These are phyloP conservation scores for Empis livida DNA, from an alignment of 2,888 invertebrate species.

Conservation along the genomic window DNA sequence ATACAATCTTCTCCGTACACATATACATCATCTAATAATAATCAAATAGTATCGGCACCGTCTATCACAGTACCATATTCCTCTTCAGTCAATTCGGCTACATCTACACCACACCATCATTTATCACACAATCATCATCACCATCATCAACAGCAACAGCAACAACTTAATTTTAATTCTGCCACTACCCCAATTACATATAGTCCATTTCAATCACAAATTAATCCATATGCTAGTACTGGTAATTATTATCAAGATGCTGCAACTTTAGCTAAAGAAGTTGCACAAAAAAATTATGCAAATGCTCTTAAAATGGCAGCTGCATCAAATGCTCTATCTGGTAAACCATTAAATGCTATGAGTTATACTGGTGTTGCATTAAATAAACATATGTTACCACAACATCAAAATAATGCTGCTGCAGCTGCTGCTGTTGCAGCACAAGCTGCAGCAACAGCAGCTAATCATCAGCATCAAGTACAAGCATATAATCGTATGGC, in stretches of 20 bases:
- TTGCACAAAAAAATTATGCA: slow-evolving; percentile 71
- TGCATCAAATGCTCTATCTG: slow-evolving; percentile 27
- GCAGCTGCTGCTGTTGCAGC: slow-evolving; percentile 18
- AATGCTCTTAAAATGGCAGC: slow-evolving; percentile 55
- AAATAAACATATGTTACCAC: slow-evolving; percentile 39
- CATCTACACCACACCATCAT: slow-evolving; percentile 10
- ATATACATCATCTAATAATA: not conserved
- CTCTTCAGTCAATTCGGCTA: slow-evolving; percentile 11
- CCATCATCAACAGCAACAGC: slow-evolving; percentile 15
- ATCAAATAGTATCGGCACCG: slow-evolving; percentile 25
- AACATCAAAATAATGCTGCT: slow-evolving; percentile 10
- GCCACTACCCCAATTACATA: slow-evolving; percentile 9
- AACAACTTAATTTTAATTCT: slow-evolving; percentile 7
- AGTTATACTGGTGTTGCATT: slow-evolving; percentile 58
- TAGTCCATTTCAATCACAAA: slow-evolving; percentile 19
- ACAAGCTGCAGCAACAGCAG: slow-evolving; percentile 15
- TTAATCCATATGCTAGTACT: slow-evolving; percentile 16
- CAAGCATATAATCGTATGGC: slow-evolving; percentile 1
- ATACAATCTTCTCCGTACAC: slow-evolving; percentile 5
- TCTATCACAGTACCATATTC: slow-evolving; percentile 16
- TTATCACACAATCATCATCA: slow-evolving; percentile 13
- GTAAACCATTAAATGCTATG: slow-evolving; percentile 43
- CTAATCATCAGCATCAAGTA: slow-evolving; percentile 16
- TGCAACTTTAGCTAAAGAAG: slow-evolving; percentile 61
- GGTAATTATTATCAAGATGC: slow-evolving; percentile 40